Evolutionary conservation across 2,797 vertebrate genomes (phyloP).

Genomic region (Limnodromus scolopaceus): DNA sequence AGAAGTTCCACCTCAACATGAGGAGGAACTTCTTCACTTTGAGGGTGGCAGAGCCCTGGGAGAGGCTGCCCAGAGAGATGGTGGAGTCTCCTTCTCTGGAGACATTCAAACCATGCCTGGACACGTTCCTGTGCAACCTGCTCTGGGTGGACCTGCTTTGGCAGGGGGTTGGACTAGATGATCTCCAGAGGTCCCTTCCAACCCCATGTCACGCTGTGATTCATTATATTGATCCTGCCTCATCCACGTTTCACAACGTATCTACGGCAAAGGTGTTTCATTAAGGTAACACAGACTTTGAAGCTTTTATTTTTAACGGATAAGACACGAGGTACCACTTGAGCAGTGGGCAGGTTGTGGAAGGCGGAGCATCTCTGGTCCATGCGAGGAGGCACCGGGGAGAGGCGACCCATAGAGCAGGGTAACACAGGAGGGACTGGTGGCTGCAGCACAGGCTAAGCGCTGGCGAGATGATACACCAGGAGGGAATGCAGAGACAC

Average conservation of each 20-base stretch:
- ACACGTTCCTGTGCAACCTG: no score
- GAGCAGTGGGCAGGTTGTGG: neutral
- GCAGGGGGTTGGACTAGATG: no score
- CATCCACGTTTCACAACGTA: accelerated
- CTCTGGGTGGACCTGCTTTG: no score
- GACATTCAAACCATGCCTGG: no score
- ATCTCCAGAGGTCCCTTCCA: no score
- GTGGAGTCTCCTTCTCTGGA: no score
- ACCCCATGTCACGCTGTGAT: no score
- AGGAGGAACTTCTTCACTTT: no score
- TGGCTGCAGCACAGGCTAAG: neutral
- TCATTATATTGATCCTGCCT: neutral
- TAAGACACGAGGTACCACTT: neutral
- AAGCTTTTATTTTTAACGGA: neutral
- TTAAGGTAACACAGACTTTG: neutral
- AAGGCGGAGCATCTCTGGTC: neutral
- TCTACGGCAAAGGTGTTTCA: neutral
- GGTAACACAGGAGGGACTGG: neutral
- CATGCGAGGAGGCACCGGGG: neutral
- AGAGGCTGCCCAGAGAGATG: no score
- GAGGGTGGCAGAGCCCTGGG: no score
- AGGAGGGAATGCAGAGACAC: neutral
- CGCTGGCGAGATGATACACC: accelerated
- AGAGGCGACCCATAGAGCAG: neutral
- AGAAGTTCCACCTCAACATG: no score